These are phyloP conservation scores for Gavialis gangeticus DNA, from an alignment of 2,113 vertebrate genomes.

Conservation along the genomic window DNA sequence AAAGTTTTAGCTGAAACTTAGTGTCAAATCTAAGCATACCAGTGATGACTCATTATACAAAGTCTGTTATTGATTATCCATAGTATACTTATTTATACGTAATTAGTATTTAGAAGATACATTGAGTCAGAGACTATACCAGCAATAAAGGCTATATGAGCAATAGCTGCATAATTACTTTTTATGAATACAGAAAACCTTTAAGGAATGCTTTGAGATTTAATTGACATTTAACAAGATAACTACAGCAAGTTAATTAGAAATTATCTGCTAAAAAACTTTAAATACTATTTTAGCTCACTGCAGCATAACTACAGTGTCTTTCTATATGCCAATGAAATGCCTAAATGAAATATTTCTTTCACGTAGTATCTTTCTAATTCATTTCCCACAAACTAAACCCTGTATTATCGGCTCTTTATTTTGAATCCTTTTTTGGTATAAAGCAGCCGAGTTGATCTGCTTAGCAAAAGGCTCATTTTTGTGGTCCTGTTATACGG, in stretches of 20 bases:
- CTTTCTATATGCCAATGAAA: constrained; percentile 65
- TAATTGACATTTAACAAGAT: constrained; percentile 88
- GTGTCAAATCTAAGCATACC: constrained; percentile 18
- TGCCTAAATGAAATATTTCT: constrained; percentile 70
- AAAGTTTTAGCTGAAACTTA: neutral
- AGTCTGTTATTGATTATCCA: constrained; percentile 82
- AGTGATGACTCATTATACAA: constrained; percentile 70
- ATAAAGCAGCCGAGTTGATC: constrained; percentile 60
- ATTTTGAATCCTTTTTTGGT: constrained; percentile 42
- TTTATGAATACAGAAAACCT: constrained; percentile 83
- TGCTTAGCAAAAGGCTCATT: constrained; percentile 69
- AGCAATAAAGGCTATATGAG: constrained; percentile 75
- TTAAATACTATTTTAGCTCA: constrained; percentile 83
- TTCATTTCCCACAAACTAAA: constrained; percentile 74
- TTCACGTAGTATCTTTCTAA: constrained; percentile 37
- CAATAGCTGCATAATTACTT: constrained; percentile 80
- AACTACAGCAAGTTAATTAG: constrained; percentile 84
- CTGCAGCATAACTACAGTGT: constrained; percentile 50
- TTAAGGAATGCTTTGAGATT: constrained; percentile 78
- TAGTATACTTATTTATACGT: constrained; percentile 65
- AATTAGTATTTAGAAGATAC: constrained; percentile 75
- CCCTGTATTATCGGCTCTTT: constrained; percentile 63
- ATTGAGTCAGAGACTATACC: constrained; percentile 77
- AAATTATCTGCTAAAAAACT: constrained; percentile 84
- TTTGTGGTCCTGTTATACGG: constrained; percentile 52